Percentiles rank a stretch among this genome's conserved stretches.
Conservation (phyloP, 2,888 invertebrate species). For the Chrysomela aeneicollis region DNA sequence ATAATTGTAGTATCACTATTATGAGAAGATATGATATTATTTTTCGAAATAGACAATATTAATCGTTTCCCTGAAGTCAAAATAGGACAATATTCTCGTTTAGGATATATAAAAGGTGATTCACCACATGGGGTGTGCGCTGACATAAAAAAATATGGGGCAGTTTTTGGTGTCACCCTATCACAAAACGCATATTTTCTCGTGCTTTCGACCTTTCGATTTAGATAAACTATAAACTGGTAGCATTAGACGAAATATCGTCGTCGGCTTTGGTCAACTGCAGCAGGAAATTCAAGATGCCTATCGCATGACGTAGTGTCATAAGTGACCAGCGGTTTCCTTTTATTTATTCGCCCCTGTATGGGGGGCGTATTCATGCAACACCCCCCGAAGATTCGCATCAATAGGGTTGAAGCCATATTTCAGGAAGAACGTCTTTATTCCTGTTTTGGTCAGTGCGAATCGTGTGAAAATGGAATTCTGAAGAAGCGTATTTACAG, state of each 20-base stretch:
- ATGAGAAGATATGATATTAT: too few relatives aligned
- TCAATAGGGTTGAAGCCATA: conserved; percentile 37
- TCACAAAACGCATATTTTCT: conserved; percentile 55
- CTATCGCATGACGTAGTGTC: conserved; percentile 58
- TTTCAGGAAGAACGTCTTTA: conserved; percentile 29
- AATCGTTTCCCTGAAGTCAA: too few relatives aligned
- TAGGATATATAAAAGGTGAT: too few relatives aligned
- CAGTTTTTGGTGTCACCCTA: conserved; percentile 25
- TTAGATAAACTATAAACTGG: conserved; percentile 59
- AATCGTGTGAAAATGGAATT: neutral
- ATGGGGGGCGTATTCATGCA: conserved; percentile 52
- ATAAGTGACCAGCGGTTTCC: conserved; percentile 55
- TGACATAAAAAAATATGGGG: neutral
- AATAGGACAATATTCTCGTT: too few relatives aligned
- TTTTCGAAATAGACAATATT: too few relatives aligned
- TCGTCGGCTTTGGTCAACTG: conserved; percentile 59
- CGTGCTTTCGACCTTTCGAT: conserved; percentile 43
- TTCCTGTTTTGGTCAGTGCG: neutral
- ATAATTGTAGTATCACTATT: too few relatives aligned
- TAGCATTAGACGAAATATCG: conserved; percentile 56
- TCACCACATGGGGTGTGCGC: too few relatives aligned
- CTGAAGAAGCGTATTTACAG: neutral
- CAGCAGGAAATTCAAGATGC: conserved; percentile 61
- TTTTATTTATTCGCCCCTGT: conserved; percentile 53
- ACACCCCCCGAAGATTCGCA: conserved; percentile 33